Evolutionary conservation across 2,888 invertebrate genomes (phyloP).

Genomic region (Busseola fusca): DNA sequence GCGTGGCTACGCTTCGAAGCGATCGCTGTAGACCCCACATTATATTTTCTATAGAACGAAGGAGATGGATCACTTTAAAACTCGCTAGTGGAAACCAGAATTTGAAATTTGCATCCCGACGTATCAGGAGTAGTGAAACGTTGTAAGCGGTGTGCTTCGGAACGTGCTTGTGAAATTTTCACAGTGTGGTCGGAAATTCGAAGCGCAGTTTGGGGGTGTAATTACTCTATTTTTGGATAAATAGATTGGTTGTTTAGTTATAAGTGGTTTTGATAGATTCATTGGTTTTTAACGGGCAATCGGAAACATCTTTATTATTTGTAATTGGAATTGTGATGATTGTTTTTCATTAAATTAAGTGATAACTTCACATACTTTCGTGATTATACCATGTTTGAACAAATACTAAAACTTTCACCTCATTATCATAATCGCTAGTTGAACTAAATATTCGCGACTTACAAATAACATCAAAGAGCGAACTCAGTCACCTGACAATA

Average conservation of each 20-base stretch:
- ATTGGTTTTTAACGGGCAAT: constrained; percentile 3
- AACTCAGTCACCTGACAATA: constrained; percentile 43
- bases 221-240: constrained; percentile 48
- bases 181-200: constrained; percentile 38
- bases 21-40: constrained; percentile 71
- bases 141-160: constrained; percentile 57
- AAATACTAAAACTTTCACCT: neutral
- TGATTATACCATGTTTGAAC: neutral
- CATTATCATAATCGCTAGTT: neutral
- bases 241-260: constrained; percentile 21
- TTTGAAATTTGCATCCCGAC: constrained; percentile 74
- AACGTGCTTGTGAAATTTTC: constrained; percentile 51
- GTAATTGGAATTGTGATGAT: constrained; percentile 8
- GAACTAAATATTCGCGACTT: constrained; percentile 3
- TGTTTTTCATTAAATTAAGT: neutral
- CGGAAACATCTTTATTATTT: neutral
- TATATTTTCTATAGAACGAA: constrained; percentile 73
- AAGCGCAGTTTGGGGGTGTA: constrained; percentile 34
- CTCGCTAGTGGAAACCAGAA: constrained; percentile 71
- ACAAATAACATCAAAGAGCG: constrained; percentile 41
- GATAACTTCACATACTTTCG: neutral
- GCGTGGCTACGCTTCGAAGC: constrained; percentile 72
- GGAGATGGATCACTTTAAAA: constrained; percentile 78
- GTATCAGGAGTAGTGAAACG: constrained; percentile 68
- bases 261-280: constrained; percentile 1